These are phyloP conservation scores for Thymelicus sylvestris DNA, from an alignment of 2,888 invertebrate genomes.

Conservation along the genomic window DNA sequence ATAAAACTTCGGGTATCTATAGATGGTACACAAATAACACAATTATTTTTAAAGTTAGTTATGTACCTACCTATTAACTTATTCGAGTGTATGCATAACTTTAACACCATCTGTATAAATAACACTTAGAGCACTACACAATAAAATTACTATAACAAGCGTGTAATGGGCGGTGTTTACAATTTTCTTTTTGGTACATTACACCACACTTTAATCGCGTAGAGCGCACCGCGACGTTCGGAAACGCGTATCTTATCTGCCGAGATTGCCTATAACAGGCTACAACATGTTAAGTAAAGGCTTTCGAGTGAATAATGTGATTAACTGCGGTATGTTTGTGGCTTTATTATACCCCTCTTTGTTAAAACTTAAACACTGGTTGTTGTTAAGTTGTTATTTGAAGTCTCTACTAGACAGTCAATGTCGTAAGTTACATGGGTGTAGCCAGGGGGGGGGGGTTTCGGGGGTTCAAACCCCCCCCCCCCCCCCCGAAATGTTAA, in stretches of 20 bases:
- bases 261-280: slow-evolving; percentile 14
- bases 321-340: slow-evolving; percentile 6
- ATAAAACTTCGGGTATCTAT: no score
- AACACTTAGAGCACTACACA: slow-evolving; percentile 21
- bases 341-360: slow-evolving; percentile 13
- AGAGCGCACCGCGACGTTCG: slow-evolving; percentile 9
- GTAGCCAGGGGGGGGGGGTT: no score
- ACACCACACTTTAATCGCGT: slow-evolving; percentile 19
- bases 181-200: slow-evolving; percentile 53
- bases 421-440: neutral
- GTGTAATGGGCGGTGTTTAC: slow-evolving; percentile 59
- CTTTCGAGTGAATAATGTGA: slow-evolving; percentile 36
- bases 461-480: no score
- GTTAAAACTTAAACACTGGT: neutral
- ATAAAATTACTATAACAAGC: slow-evolving; percentile 61
- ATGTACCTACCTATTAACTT: no score
- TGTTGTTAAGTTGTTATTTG: neutral
- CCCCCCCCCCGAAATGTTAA: no score
- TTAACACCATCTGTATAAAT: neutral
- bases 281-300: slow-evolving; percentile 33
- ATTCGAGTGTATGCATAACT: no score
- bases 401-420: neutral
- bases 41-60: no score
- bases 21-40: no score
- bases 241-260: slow-evolving; percentile 14